Evolutionary conservation across 2,797 vertebrate species (phyloP).

Genomic region (Hydrolagus colliei): DNA sequence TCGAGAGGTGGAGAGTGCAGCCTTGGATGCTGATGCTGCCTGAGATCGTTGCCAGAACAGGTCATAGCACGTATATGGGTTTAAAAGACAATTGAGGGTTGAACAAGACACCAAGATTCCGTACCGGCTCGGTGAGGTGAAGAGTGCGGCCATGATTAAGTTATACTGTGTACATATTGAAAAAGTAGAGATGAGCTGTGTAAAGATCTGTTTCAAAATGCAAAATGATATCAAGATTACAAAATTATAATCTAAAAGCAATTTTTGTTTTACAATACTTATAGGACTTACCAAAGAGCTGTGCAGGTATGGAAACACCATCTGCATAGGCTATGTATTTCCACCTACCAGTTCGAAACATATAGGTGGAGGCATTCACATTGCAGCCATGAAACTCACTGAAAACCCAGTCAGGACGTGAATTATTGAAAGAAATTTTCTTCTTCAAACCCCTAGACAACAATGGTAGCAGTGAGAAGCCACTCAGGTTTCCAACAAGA

Average conservation of each 20-base stretch:
- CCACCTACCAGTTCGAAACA: constrained; percentile 77
- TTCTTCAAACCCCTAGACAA: constrained; percentile 41
- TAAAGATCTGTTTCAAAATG: no score
- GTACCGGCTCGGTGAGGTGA: no score
- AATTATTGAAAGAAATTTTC: background rate
- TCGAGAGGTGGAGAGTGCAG: no score
- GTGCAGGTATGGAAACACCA: constrained; percentile 66
- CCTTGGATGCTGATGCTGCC: no score
- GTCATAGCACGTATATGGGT: background rate
- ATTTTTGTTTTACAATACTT: background rate
- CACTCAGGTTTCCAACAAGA: constrained; percentile 63
- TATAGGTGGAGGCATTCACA: constrained; percentile 84
- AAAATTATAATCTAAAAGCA: background rate
- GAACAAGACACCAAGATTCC: no score
- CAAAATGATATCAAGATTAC: background rate
- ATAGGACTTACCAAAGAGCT: constrained; percentile 77
- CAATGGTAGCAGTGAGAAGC: constrained; percentile 74
- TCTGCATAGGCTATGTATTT: constrained; percentile 84
- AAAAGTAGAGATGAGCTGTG: no score
- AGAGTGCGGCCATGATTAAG: no score
- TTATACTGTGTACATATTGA: no score
- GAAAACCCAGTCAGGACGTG: constrained; percentile 69
- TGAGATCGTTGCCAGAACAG: background rate
- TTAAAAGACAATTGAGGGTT: background rate
- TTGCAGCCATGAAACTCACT: constrained; percentile 94